phyloP scores from a whole-genome alignment of 2,797 vertebrate genomes.

The Rhinichthys osculus region DNA sequence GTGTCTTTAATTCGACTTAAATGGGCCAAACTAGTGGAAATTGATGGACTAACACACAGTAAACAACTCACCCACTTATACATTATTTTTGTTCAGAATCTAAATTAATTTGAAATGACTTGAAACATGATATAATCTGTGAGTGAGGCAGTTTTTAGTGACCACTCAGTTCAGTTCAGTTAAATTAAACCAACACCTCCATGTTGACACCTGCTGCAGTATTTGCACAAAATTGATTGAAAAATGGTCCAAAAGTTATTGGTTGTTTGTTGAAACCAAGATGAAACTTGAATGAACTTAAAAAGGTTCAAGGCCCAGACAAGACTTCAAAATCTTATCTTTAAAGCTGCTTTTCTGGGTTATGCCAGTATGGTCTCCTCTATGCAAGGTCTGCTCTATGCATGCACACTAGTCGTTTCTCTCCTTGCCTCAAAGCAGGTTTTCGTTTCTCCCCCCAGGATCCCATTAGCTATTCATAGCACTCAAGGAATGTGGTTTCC shows the following conservation, averaged over 20 bases:
- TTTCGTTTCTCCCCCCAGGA: slow-evolving; percentile 61
- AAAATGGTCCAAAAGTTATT: background rate
- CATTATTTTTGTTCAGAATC: background rate
- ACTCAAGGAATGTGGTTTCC: slow-evolving; percentile 78
- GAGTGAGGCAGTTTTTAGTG: background rate
- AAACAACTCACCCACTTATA: background rate
- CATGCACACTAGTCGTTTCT: slow-evolving; percentile 21
- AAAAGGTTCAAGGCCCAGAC: background rate
- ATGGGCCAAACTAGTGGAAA: background rate
- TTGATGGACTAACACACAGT: background rate
- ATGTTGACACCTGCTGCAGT: background rate
- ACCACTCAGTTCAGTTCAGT: background rate
- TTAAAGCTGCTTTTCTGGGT: slow-evolving; percentile 14
- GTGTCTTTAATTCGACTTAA: background rate
- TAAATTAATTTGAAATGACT: background rate
- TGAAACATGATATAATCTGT: background rate
- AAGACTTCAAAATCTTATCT: background rate
- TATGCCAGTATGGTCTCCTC: background rate
- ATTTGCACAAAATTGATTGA: background rate
- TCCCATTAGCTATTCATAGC: slow-evolving; percentile 77
- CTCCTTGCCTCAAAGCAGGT: slow-evolving; percentile 66
- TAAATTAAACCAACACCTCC: background rate
- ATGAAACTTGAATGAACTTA: background rate
- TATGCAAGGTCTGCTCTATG: slow-evolving; percentile 14
- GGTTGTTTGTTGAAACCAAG: background rate